Evolutionary conservation across 2,113 vertebrate genomes (phyloP).

Genomic region (Procavia capensis): DNA sequence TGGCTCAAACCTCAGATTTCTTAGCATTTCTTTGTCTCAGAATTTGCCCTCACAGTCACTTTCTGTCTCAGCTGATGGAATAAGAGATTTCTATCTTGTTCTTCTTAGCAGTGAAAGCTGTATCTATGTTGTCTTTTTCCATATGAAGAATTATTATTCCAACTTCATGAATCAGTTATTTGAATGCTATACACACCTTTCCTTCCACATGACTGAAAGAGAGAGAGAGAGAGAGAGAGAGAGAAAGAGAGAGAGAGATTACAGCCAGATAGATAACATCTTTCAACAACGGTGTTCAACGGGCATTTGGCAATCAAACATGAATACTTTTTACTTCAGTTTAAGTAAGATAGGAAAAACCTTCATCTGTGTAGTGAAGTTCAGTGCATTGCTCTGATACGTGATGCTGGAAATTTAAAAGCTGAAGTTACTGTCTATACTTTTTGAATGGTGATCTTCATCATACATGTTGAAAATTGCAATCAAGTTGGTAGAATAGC

Average conservation of each 20-base stretch:
- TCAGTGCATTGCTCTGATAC: conserved; percentile 1
- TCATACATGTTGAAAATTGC: not conserved
- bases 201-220: not conserved
- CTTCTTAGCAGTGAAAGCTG: not conserved
- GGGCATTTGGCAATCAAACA: not conserved
- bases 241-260: not conserved
- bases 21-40: not conserved
- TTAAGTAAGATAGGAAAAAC: not conserved
- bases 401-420: not conserved
- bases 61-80: conserved; percentile 31
- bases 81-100: not conserved
- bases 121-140: not conserved
- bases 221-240: not conserved
- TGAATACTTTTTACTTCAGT: not conserved
- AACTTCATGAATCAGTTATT: not conserved
- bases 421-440: not conserved
- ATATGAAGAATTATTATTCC: conserved; percentile 7
- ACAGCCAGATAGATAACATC: not conserved
- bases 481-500: not conserved
- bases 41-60: conserved; percentile 5
- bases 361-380: not conserved
- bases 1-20: not conserved
- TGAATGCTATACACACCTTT: not conserved
- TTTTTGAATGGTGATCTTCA: not conserved
- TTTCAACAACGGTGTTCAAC: not conserved